A percentile compares a stretch with the other conserved stretches of the same genome.
Conservation (phyloP, 92 coral and sea anemone genomes). For the Scolanthus callimorphus region DNA sequence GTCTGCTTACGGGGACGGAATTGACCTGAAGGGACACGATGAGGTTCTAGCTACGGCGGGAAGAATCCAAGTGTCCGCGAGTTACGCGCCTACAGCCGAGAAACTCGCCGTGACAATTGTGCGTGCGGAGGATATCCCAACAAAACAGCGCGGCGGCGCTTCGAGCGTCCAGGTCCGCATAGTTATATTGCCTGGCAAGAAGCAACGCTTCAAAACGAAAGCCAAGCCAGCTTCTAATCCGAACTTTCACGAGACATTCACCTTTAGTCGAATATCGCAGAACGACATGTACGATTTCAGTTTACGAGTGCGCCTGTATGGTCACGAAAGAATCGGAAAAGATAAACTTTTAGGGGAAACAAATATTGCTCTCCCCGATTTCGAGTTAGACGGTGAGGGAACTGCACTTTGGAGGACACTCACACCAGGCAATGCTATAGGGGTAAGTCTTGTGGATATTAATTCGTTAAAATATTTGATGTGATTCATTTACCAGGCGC, state of each 20-base stretch:
- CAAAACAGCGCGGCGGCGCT: slow-evolving; percentile 97
- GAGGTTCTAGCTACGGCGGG: slow-evolving; percentile 94
- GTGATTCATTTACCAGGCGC: neutral
- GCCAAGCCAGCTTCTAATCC: slow-evolving; percentile 91
- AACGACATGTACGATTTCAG: slow-evolving; percentile 81
- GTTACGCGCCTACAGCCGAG: slow-evolving; percentile 98
- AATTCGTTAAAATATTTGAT: no score
- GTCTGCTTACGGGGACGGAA: slow-evolving; percentile 88
- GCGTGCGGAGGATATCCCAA: slow-evolving; percentile 96
- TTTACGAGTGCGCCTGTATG: slow-evolving; percentile 88
- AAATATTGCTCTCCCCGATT: slow-evolving; percentile 73
- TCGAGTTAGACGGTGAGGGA: slow-evolving; percentile 93
- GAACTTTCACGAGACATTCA: slow-evolving; percentile 95
- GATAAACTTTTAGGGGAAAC: slow-evolving; percentile 92
- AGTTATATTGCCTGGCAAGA: slow-evolving; percentile 82
- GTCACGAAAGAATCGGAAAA: slow-evolving; percentile 88
- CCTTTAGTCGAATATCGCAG: slow-evolving; percentile 90
- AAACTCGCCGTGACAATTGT: slow-evolving; percentile 89
- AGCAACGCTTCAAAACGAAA: slow-evolving; percentile 92
- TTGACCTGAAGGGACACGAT: slow-evolving; percentile 62
- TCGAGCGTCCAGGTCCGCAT: slow-evolving; percentile 89
- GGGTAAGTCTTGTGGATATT: slow-evolving; percentile 65
- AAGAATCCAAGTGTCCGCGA: slow-evolving; percentile 89
- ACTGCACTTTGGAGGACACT: slow-evolving; percentile 88
- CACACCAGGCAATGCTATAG: slow-evolving; percentile 87